Percentiles rank a stretch among this genome's conserved stretches.
Conservation (phyloP, 2,888 invertebrate species). For the Scotopteryx bipunctaria region DNA sequence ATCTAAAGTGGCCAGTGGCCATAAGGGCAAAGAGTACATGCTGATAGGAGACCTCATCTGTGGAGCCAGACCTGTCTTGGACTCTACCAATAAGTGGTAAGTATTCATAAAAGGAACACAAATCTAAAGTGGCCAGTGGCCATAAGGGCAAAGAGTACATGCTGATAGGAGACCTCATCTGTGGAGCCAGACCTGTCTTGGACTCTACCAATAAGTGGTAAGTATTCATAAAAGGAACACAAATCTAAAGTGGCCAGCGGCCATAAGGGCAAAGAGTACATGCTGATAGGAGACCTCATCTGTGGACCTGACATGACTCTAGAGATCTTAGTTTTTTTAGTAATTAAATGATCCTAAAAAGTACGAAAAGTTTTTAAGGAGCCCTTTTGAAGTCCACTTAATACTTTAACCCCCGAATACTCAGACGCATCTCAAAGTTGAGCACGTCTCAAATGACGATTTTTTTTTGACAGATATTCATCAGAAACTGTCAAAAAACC, state of each 20-base stretch:
- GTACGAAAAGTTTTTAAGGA: too few relatives aligned
- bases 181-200: slow-evolving; percentile 89
- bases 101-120: slow-evolving; percentile 48
- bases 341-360: too few relatives aligned
- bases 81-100: slow-evolving; percentile 90
- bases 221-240: slow-evolving; percentile 50
- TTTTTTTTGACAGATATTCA: too few relatives aligned
- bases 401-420: too few relatives aligned
- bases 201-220: slow-evolving; percentile 91
- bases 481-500: too few relatives aligned
- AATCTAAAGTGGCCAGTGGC: slow-evolving; percentile 35
- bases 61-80: slow-evolving; percentile 88
- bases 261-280: slow-evolving; percentile 60
- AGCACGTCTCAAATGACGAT: too few relatives aligned
- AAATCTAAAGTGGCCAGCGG: slow-evolving; percentile 41
- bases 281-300: slow-evolving; percentile 90
- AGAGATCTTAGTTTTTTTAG: too few relatives aligned
- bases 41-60: slow-evolving; percentile 91
- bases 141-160: slow-evolving; percentile 69
- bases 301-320: slow-evolving; percentile 89
- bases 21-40: slow-evolving; percentile 68
- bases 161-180: slow-evolving; percentile 90
- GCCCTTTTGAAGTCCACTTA: too few relatives aligned
- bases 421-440: too few relatives aligned
- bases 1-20: slow-evolving; percentile 28